Conservation (phyloP, 2,797 vertebrate species). For the Clarias laeviceps region DNA sequence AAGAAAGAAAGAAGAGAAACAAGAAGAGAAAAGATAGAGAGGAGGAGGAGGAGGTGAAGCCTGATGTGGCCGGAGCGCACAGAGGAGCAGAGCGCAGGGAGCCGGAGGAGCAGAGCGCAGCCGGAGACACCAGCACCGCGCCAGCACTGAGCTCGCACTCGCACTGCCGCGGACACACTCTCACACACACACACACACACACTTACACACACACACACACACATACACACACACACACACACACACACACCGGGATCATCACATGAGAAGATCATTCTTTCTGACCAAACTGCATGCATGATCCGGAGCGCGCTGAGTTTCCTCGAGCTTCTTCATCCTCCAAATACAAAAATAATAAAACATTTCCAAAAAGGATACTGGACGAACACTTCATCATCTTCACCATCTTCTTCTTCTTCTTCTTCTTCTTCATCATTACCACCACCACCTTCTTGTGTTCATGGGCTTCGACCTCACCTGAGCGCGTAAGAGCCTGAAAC, state of each 20-base stretch:
- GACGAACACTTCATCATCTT: constrained; percentile 1
- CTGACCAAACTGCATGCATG: neutral
- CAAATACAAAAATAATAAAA: neutral
- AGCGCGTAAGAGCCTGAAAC: constrained; percentile 7
- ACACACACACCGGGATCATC: constrained; percentile 16
- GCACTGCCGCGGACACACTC: neutral
- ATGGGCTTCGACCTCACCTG: constrained; percentile 11
- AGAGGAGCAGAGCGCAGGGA: constrained; percentile 29
- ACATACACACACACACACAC: neutral
- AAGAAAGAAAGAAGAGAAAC: neutral
- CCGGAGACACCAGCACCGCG: constrained; percentile 14
- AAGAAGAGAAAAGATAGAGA: neutral
- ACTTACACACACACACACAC: neutral
- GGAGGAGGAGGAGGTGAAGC: constrained; percentile 52
- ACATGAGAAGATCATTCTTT: constrained; percentile 18
- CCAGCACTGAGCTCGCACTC: constrained; percentile 36
- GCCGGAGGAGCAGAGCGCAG: constrained; percentile 22
- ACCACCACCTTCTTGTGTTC: neutral
- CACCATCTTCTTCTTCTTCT: neutral
- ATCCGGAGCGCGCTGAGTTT: constrained; percentile 14
- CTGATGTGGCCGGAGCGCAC: constrained; percentile 34
- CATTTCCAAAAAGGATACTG: constrained; percentile 13
- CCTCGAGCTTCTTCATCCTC: neutral
- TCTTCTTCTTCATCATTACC: neutral
- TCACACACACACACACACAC: neutral